Base-by-base conservation (phyloP, 2,888 invertebrate species). In the Xestia rhomboidea region DNA sequence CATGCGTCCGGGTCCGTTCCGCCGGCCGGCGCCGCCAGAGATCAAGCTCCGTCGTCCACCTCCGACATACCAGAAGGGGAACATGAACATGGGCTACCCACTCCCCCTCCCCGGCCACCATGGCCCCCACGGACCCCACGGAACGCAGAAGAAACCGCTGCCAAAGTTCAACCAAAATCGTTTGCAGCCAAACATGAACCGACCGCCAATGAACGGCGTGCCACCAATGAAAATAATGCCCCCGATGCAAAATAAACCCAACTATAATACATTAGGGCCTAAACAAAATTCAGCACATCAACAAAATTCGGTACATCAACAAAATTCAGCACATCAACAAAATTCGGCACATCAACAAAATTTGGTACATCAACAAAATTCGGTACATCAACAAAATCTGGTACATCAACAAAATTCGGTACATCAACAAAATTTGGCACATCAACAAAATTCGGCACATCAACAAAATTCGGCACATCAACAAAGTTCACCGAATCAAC, bases 1-100 rank as follows among this genome's bases (percentile, higher is more conserved):
- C 57, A 91, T 92, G 86, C 90, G 96, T 78, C 95, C 95, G 21
- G 38, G 30, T 44, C 94, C 93, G 0, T 96, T 94, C 82, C 93
- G 96, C 64, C 92, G 96, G 18, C 96, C 97, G 0, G 88, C 89
- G 6, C 96, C 96, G 0, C 96, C 96, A n/a, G 96, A 96, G 89
- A 96, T 97, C 41, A 96, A 95, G 82, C 82, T 95, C n/a, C 94
- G 96, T 60, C 91, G 96, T 82, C 96, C 94, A 57, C 92, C 93
- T 10, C 89, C 90, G 0, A 91, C 91, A 80, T 92, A 90, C 68
- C 92, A 91, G 41, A 95, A 95, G 85, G 89, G 87, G 5, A 76
- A 67, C 6, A 51, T 68, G 5, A 93, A 91, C 68, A 86, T 83
- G 68, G 93, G 91, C 21, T 96, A 95, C 76, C 96, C 96, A 5